Base-by-base conservation (phyloP, 2,113 vertebrate genomes). In the Thryonomys swinderianus region DNA sequence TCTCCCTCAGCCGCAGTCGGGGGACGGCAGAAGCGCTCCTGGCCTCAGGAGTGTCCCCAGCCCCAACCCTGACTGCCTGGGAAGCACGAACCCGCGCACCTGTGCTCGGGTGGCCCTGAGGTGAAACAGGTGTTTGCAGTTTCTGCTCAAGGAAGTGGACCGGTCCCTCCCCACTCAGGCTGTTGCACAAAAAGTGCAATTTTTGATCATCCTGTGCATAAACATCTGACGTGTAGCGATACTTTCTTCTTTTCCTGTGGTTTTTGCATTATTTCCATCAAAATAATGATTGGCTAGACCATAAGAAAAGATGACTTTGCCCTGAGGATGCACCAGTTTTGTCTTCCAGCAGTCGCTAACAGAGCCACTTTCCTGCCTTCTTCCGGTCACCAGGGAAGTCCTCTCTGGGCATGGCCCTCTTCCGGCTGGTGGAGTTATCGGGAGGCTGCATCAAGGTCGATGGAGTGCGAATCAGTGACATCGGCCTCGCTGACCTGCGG, bases 391-490 rank as follows among this genome's bases (percentile, higher is more conserved):
- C 97, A 99, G 99, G 99, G 42, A 99, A 99, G 97, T 99, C 99
- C 7, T 99, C 99, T 37, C 98, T 99, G 91, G 99, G 99, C 16
- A 98, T 99, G 98, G 99, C 98, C 48, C 98, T 99, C 66, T 99
- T 99, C 87, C 98, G 99, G 48, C 98, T 99, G 0, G 99, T 99
- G 76, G 99, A 99, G 83, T 96, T 99, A 7, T 99, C 98, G 34
- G 99, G 99, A 81, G 99, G 99, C 91, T 99, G 99, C 97, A 99
- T 99, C 97, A 98, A 99, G 98, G 99, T 99, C 0, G 99, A 99
- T 2, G 99, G 99, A 1, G 97, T 99, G 95, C 99, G 99, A 97
- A 99, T 99, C 98, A 99, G 98, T 91, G 99, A 99, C 86, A 99
- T 99, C 6, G 99, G 99, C 89, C 98, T 99, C 82, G 99, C 99